Base-by-base conservation (phyloP, 2,113 vertebrate species). In the Halcyon malimbica region DNA sequence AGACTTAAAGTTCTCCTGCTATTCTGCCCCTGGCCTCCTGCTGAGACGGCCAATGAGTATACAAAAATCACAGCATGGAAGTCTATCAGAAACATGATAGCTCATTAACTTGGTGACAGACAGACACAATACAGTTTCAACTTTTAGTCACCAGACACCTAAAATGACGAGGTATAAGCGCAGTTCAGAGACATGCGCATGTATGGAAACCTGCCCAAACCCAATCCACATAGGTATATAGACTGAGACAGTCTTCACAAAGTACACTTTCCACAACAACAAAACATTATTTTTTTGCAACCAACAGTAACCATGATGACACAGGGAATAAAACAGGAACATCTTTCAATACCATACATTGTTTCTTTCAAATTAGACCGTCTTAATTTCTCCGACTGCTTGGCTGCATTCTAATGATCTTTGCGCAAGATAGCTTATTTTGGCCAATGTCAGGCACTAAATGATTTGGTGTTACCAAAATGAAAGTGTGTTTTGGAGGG, bases 171-270 rank as follows among this genome's bases (percentile, higher is more conserved):
- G 42, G 85, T 11, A 69, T 67, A 63, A 82, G 41, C 44, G 82
- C 2, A 1, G 24, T 41, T 74, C 71, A 50, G 70, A 89, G 26
- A 70, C 5, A 14, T 0, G 8, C 39, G 12, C 50, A 39, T 1
- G 11, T 14, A n/a, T 16, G 20, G 51, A 84, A 89, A 76, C 28
- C 44, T 46, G 57, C 14, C 70, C 35, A 59, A 57, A 67, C 8
- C 19, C 5, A 1, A 16, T 31, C 28, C 50, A 6, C 0, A 1
- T 2, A 39, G 46, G 7, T 41, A 46, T 8, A 41, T 0, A 68
- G n/a, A 50, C 33, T 80, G 10, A 81, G 17, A 75, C 20, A 57
- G 15, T 74, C n/a, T 42, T 63, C 64, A 65, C 11, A 51, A 86
- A 83, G 16, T 4, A 57, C 11, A 23, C 17, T 39, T 87, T 6